Percentiles rank a stretch among this genome's conserved stretches.
Conservation (phyloP, 1,140 invertebrate species). For the Mercenaria mercenaria region DNA sequence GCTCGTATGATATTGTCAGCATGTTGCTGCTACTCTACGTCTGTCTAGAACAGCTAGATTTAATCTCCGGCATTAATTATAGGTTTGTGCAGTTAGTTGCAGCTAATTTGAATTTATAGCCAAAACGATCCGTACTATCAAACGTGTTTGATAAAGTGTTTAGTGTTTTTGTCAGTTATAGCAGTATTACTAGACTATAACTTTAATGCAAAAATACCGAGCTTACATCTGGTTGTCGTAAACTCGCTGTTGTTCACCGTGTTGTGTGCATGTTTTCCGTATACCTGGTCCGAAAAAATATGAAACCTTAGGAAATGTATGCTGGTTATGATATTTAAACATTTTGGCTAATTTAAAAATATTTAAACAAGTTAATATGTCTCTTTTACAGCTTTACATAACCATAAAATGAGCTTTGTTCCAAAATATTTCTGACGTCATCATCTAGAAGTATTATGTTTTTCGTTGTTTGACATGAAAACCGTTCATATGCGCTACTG, state of each 20-base stretch:
- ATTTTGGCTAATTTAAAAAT: background rate
- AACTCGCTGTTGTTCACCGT: background rate
- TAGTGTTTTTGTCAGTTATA: constrained; percentile 9
- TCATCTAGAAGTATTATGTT: too few relatives aligned
- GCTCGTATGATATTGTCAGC: background rate
- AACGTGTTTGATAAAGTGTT: constrained; percentile 2
- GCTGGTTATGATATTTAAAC: background rate
- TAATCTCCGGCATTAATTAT: background rate
- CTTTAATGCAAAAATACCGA: background rate
- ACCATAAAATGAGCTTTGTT: background rate
- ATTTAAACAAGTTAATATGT: background rate
- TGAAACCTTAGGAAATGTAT: background rate
- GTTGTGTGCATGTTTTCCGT: background rate
- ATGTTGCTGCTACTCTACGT: background rate
- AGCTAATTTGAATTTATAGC: constrained; percentile 15
- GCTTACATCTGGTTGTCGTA: constrained; percentile 1
- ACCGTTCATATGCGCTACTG: too few relatives aligned
- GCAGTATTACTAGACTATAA: constrained; percentile 19
- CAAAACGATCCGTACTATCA: background rate
- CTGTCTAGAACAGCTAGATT: background rate
- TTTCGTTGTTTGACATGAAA: too few relatives aligned
- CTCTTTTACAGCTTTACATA: background rate
- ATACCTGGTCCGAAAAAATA: background rate
- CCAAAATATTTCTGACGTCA: too few relatives aligned
- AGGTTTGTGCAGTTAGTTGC: background rate